Percentiles rank a stretch among this genome's conserved stretches.
Evolutionary conservation across 2,797 vertebrate species (phyloP).

Genomic region (Typhlichthys eigenmanni): DNA sequence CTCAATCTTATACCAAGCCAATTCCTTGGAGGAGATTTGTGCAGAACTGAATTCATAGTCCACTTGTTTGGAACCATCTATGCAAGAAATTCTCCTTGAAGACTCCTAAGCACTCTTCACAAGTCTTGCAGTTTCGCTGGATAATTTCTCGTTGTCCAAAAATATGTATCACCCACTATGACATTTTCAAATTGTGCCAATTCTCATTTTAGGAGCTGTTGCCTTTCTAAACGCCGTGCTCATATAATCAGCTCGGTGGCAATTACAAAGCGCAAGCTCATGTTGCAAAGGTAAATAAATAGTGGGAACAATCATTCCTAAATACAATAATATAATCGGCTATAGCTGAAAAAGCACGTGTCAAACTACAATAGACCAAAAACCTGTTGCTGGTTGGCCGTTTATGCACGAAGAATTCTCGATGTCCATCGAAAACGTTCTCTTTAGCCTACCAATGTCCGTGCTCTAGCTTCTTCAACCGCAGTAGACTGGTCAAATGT

Average conservation of each 20-base stretch:
- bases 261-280: constrained; percentile 40
- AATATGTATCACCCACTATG: constrained; percentile 17
- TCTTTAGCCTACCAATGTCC: constrained; percentile 15
- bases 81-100: constrained; percentile 27
- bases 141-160: constrained; percentile 15
- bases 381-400: constrained; percentile 59
- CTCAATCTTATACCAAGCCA: constrained; percentile 74
- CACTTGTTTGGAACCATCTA: constrained; percentile 79
- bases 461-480: background rate
- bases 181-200: constrained; percentile 20
- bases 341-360: background rate
- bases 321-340: background rate
- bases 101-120: constrained; percentile 13
- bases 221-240: constrained; percentile 1
- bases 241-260: constrained; percentile 19
- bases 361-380: constrained; percentile 18
- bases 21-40: constrained; percentile 67
- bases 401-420: constrained; percentile 24
- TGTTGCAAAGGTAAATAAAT: constrained; percentile 18
- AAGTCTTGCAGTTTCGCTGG: constrained; percentile 11
- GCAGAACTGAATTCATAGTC: constrained; percentile 65
- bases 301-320: constrained; percentile 18
- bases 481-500: background rate
- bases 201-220: constrained; percentile 2
- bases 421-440: constrained; percentile 22